These are phyloP conservation scores for Manduca sexta DNA, from an alignment of 1,140 invertebrate genomes.

Conservation along the genomic window DNA sequence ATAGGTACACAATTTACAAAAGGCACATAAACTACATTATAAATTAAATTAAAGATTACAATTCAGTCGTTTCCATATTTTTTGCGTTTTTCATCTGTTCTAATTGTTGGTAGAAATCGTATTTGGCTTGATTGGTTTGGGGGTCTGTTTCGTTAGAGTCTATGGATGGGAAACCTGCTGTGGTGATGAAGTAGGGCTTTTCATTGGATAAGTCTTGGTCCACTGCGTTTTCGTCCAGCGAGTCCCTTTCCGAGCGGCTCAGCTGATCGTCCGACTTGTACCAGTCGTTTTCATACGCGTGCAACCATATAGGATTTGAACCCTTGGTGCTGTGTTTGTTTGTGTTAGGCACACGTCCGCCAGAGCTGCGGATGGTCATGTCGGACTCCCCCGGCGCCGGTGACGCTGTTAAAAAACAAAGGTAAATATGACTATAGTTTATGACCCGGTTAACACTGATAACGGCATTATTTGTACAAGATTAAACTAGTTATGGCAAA, in stretches of 20 bases:
- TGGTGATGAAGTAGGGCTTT: slow-evolving; percentile 74
- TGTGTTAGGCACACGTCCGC: slow-evolving; percentile 90
- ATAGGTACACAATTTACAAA: slow-evolving; percentile 17
- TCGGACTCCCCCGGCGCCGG: slow-evolving; percentile 79
- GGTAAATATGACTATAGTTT: not conserved
- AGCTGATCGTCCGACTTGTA: slow-evolving; percentile 88
- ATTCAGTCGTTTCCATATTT: slow-evolving; percentile 90
- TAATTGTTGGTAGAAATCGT: slow-evolving; percentile 78
- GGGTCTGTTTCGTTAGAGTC: slow-evolving; percentile 58
- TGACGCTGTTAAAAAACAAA: slow-evolving; percentile 42
- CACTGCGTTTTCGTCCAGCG: slow-evolving; percentile 89
- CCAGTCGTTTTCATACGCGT: slow-evolving; percentile 96
- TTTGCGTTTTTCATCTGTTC: slow-evolving; percentile 79
- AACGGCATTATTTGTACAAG: too few relatives aligned
- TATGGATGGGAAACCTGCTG: slow-evolving; percentile 69
- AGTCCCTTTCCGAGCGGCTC: slow-evolving; percentile 84
- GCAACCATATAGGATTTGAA: slow-evolving; percentile 96
- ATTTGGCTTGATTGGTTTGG: slow-evolving; percentile 75
- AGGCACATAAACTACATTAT: slow-evolving; percentile 17
- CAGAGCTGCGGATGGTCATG: slow-evolving; percentile 79
- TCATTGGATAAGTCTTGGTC: slow-evolving; percentile 75
- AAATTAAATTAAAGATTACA: slow-evolving; percentile 61
- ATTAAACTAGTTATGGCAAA: not conserved
- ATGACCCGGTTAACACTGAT: not conserved
- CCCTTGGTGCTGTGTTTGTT: slow-evolving; percentile 95